These are phyloP conservation scores for Pelecanoides urinatrix DNA, from an alignment of 2,113 vertebrate species.

Conservation along the genomic window DNA sequence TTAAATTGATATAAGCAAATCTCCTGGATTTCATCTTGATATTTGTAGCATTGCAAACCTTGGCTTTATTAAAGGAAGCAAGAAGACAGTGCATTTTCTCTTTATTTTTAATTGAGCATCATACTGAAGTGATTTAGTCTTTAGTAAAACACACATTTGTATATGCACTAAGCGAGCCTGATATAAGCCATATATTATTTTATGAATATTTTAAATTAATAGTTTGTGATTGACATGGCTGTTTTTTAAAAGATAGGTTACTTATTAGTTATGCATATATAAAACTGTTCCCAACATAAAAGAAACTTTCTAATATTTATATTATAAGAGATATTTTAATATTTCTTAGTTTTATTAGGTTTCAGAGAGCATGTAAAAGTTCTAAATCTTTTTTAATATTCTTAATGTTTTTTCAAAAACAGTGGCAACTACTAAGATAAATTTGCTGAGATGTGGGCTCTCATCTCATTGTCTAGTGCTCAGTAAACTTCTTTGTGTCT, in stretches of 20 bases:
- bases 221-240: not conserved
- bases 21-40: not conserved
- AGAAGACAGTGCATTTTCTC: not conserved
- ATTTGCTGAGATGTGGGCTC: not conserved
- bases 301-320: not conserved
- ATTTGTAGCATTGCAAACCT: not conserved
- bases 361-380: not conserved
- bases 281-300: not conserved
- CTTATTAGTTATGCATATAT: not conserved
- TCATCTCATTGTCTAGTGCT: not conserved
- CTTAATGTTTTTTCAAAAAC: not conserved
- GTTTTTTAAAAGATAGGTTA: not conserved
- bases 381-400: not conserved
- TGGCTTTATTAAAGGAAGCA: not conserved
- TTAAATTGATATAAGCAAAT: not conserved
- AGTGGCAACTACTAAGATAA: not conserved
- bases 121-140: not conserved
- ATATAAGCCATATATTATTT: not conserved
- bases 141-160: not conserved
- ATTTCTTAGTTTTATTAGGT: not conserved
- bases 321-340: not conserved
- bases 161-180: not conserved
- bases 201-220: not conserved
- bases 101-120: not conserved
- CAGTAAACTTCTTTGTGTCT: not conserved